phyloP scores from a whole-genome alignment of 2,113 vertebrate genomes.

The Pionites leucogaster region DNA sequence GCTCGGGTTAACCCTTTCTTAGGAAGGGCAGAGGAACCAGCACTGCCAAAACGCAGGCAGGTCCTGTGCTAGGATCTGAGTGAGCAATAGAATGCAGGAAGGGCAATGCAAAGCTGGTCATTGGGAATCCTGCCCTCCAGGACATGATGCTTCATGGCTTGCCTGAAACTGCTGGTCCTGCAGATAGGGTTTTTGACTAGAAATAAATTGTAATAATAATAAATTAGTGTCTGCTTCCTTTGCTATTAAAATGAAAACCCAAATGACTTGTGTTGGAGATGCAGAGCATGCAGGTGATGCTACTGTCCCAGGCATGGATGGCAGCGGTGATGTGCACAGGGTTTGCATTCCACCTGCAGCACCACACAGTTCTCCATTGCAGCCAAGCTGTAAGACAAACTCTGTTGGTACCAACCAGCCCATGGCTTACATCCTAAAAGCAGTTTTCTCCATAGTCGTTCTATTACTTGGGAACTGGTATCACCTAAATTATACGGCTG shows the following conservation, averaged over 20 bases:
- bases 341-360: neutral
- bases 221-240: neutral
- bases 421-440: neutral
- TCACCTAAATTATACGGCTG: neutral
- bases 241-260: neutral
- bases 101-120: neutral
- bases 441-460: neutral
- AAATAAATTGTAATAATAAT: neutral
- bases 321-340: neutral
- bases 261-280: neutral
- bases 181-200: neutral
- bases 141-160: neutral
- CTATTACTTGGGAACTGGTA: neutral
- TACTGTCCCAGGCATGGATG: fast-evolving
- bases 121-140: neutral
- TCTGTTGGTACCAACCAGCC: neutral
- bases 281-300: neutral
- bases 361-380: neutral
- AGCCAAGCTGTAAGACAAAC: neutral
- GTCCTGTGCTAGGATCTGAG: neutral
- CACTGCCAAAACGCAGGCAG: fast-evolving
- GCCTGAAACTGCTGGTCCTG: neutral
- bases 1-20: neutral
- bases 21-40: neutral
- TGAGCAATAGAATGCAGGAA: fast-evolving